Base-by-base conservation (phyloP, 2,888 invertebrate species). In the Parapristionchus giblindavisi region DNA sequence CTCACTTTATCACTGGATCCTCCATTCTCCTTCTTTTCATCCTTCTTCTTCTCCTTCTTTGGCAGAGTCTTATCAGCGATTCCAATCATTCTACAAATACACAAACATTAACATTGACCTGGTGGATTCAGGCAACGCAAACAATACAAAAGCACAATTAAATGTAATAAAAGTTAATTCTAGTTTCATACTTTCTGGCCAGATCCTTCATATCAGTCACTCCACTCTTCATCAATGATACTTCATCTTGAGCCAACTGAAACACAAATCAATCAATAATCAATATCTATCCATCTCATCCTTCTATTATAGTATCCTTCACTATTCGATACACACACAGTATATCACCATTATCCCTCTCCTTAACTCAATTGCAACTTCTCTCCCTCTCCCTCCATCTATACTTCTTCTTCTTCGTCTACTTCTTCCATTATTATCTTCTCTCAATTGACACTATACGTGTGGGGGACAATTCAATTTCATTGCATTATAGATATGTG, bases 21-120 rank as follows among this genome's bases (percentile, higher is more conserved):
- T 71, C 70, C 70, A 71, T 71, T 71, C 56, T 71, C 70, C 70
- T 71, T 71, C 70, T 68, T 68, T 29, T 73, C 73, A 36, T 73
- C 73, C 51, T 73, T 61, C 73, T 73, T 73, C 73, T 73, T 73
- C 73, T 73, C 61, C 61, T 73, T 73, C 51, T 60, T 60, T 4
- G 73, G 73, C 24, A 73, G 61, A 5, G 60, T 61, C 73, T 73
- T 73, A 11, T 73, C 73, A 14, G 73, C 73, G 34, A 61, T 51
- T 48, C 48, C 60, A 4, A 61, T 51, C 21, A 73, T 73, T 61
- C 61, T 73, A 21, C 1, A 56, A 21, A 52, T n/a, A 21, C 21
- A 21, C 36, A 2, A 24, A 36, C 38, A 61, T 27, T 36, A 5
- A 3, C 27, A 61, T 36, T 36, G 4, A 6, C 21, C 36, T 36